Evolutionary conservation across 2,797 vertebrate genomes (phyloP).

Genomic region (Coccyzus lansbergi): DNA sequence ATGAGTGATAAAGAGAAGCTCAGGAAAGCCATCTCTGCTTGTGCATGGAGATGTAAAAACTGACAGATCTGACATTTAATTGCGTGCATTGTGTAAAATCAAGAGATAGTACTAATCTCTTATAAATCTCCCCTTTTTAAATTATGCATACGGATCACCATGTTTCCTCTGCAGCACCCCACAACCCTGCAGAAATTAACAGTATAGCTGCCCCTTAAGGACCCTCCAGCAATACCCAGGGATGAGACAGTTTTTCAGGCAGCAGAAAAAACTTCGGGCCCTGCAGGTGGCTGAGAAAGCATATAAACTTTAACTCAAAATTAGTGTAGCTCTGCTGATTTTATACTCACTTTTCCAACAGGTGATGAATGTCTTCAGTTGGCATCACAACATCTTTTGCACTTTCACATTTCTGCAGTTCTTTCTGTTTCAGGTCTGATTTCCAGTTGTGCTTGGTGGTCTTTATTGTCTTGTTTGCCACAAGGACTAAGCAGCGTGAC

Average conservation of each 20-base stretch:
- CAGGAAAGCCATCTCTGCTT: neutral
- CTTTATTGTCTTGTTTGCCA: neutral
- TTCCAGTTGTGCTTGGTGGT: neutral
- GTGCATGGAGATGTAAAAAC: neutral
- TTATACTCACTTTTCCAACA: neutral
- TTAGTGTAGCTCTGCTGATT: neutral
- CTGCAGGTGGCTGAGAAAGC: conserved; percentile 17
- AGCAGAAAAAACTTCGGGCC: conserved; percentile 2
- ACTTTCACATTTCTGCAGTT: neutral
- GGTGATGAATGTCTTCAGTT: neutral
- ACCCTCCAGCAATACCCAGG: neutral
- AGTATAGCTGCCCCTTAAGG: neutral
- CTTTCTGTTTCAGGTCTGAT: neutral
- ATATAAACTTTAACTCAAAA: neutral
- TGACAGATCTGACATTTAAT: conserved; percentile 3
- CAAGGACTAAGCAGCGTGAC: neutral
- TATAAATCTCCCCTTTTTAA: conserved; percentile 3
- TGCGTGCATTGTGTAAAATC: neutral
- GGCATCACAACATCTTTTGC: neutral
- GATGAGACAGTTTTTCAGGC: conserved; percentile 52
- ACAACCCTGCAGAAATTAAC: conserved; percentile 16
- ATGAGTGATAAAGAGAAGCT: neutral
- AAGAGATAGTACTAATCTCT: conserved; percentile 19
- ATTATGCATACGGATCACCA: neutral
- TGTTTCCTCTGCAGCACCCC: neutral